A percentile compares a stretch with the other conserved stretches of the same genome.
Evolutionary conservation across 2,888 invertebrate genomes (phyloP).

Genomic region (Meiosimyza platycephala): DNA sequence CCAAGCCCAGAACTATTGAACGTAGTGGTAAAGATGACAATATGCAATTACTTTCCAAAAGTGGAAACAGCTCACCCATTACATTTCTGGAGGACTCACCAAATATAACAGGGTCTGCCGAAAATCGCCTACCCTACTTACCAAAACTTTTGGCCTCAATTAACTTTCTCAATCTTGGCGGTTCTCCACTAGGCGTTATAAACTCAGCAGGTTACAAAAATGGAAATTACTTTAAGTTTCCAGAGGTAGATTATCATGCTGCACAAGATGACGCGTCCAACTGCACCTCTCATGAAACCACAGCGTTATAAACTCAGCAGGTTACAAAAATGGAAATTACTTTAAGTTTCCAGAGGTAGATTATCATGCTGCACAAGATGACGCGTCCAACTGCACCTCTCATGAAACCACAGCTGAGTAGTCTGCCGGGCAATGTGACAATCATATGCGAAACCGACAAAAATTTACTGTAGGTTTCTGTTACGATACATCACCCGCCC

Average conservation of each 20-base stretch:
- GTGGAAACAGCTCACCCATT: slow-evolving; percentile 59
- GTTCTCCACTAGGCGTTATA: slow-evolving; percentile 55
- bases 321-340: slow-evolving; percentile 66
- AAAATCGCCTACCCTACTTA: slow-evolving; percentile 56
- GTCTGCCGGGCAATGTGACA: slow-evolving; percentile 37
- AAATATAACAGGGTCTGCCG: slow-evolving; percentile 39
- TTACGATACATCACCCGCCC: slow-evolving; percentile 32
- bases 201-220: slow-evolving; percentile 66
- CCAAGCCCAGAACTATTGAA: slow-evolving; percentile 52
- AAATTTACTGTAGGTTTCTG: slow-evolving; percentile 20
- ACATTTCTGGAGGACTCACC: slow-evolving; percentile 54
- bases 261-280: slow-evolving; percentile 50
- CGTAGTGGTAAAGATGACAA: slow-evolving; percentile 39
- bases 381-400: slow-evolving; percentile 20
- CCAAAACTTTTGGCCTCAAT: slow-evolving; percentile 61
- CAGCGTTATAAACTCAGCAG: slow-evolving; percentile 61
- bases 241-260: slow-evolving; percentile 63
- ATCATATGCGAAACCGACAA: slow-evolving; percentile 41
- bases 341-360: slow-evolving; percentile 68
- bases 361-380: slow-evolving; percentile 54
- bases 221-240: slow-evolving; percentile 67
- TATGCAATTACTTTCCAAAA: slow-evolving; percentile 45
- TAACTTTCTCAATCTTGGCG: slow-evolving; percentile 56
- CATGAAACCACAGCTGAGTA: slow-evolving; percentile 10
- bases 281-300: not conserved